Base-by-base conservation (phyloP, 2,797 vertebrate genomes). In the Parotocinclus haroldoi region DNA sequence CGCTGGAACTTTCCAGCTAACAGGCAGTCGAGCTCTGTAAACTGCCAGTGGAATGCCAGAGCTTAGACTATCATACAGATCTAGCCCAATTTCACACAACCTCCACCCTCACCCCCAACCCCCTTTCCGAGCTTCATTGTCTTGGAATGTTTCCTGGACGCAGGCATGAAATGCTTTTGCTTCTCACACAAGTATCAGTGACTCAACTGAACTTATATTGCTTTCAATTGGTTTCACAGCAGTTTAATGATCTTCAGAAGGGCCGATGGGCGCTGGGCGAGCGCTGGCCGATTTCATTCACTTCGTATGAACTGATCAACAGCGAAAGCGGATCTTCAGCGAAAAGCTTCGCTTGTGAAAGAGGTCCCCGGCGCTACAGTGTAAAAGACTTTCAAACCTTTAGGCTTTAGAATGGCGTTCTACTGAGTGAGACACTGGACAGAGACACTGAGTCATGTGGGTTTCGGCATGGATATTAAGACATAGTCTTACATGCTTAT, bases 161-260 rank as follows among this genome's bases (percentile, higher is more conserved):
- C 17, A 54, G 60, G 65, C 60, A 39, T 57, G 51, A 80, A 70
- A 72, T 61, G 55, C 63, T 67, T 73, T 27, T 40, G 58, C 73
- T 69, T 63, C 62, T 58, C 73, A 68, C 73, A 75, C 66, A 76
- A 71, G 65, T 66, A 68, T 67, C 39, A 68, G 54, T 69, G 72
- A 74, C 66, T 71, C 59, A 65, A 73, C 61, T 60, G 65, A 55
- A 65, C 55, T 75, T 64, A 64, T 59, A 68, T 72, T 66, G 48
- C 48, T 63, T 66, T 16, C 39, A 62, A 65, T 69, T 46, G 50
- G 51, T 71, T 77, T 72, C 42, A 66, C 71, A 53, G 60, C 27
- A 38, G 44, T 64, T 68, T 73, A 76, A 77, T 79, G 67, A 77
- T 67, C 76, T 63, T 71, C 78, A 79, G 68, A 66, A 72, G 73